phyloP scores from a whole-genome alignment of 2,113 vertebrate species.

The Pogona vitticeps region DNA sequence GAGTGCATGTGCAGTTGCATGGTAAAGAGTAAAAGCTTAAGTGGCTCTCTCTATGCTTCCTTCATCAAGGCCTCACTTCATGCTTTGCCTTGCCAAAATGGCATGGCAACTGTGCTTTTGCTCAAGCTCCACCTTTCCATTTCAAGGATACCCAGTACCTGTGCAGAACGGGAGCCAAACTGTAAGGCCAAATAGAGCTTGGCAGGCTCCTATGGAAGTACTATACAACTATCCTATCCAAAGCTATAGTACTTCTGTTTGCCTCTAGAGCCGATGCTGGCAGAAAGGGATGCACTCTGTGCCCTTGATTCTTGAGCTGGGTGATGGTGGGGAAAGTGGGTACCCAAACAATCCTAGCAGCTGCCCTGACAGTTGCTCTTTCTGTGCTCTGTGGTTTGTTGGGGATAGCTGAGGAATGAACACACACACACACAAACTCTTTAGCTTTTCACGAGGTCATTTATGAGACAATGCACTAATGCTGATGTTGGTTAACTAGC shows the following conservation, averaged over 20 bases:
- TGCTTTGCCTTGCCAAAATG: not conserved
- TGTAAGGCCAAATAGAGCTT: not conserved
- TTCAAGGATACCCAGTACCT: not conserved
- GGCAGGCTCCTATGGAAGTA: not conserved
- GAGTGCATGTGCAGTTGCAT: too few species aligned
- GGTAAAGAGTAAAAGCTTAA: constrained; percentile 26
- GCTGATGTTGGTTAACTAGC: not conserved
- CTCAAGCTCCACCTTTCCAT: not conserved
- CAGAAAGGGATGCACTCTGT: not conserved
- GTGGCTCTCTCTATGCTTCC: constrained; percentile 38
- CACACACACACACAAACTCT: not conserved
- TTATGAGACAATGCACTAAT: not conserved
- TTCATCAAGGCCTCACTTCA: not conserved
- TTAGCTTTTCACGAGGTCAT: not conserved
- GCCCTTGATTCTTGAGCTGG: not conserved
- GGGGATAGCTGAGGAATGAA: not conserved
- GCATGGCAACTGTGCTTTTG: not conserved
- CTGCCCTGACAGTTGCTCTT: not conserved
- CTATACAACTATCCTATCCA: not conserved
- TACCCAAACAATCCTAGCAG: too few species aligned
- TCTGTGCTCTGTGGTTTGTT: not conserved
- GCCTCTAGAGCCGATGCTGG: not conserved
- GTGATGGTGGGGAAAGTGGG: not conserved
- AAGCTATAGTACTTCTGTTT: not conserved
- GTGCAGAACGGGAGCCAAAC: too few species aligned